These are phyloP conservation scores for Etheostoma nigrum DNA, from an alignment of 2,797 vertebrate genomes.

Conservation along the genomic window DNA sequence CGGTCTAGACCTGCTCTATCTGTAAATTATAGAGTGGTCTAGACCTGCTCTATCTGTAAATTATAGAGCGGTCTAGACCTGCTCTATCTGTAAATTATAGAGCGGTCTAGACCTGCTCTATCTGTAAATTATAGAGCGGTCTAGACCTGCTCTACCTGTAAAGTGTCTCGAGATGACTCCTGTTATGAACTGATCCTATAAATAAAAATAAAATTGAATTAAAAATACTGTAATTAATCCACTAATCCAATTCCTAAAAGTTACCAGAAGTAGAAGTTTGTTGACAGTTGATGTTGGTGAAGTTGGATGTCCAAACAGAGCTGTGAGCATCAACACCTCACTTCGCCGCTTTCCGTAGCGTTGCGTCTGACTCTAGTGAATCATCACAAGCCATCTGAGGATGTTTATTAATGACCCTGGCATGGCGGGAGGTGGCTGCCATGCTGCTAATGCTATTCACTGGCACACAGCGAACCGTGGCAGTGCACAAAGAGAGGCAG, in stretches of 20 bases:
- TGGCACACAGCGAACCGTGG: constrained; percentile 67
- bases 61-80: too few relatives aligned
- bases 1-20: too few relatives aligned
- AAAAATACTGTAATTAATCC: too few relatives aligned
- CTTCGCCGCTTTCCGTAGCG: constrained; percentile 28
- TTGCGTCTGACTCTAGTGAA: constrained; percentile 52
- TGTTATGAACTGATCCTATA: too few relatives aligned
- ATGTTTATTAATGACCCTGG: constrained; percentile 87
- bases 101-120: too few relatives aligned
- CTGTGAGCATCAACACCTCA: constrained; percentile 37
- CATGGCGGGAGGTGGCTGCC: constrained; percentile 61
- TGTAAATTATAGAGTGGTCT: too few relatives aligned
- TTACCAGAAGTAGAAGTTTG: background rate
- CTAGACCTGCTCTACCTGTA: too few relatives aligned
- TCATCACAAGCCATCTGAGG: constrained; percentile 82
- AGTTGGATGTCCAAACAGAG: constrained; percentile 48
- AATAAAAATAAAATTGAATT: too few relatives aligned
- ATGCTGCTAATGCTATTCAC: constrained; percentile 76
- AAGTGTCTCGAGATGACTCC: too few relatives aligned
- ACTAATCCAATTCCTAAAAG: background rate
- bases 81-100: too few relatives aligned
- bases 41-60: too few relatives aligned
- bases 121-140: too few relatives aligned
- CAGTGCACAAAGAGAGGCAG: constrained; percentile 72
- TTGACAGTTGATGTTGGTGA: background rate